Base-by-base conservation (phyloP, 2,888 invertebrate species). In the Cremastinae sp. region DNA sequence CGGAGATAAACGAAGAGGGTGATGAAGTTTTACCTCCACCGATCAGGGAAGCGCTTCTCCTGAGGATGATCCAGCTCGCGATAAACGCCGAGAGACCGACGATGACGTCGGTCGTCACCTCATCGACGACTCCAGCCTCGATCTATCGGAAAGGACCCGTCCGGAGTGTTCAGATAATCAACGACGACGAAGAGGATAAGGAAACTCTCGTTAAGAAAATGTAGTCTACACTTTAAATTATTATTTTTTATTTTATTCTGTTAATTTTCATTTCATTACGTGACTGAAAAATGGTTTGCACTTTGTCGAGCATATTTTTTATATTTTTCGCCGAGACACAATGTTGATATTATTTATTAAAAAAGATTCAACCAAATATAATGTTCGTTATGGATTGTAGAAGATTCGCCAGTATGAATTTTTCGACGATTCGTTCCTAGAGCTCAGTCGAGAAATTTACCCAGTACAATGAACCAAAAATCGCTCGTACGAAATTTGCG, bases 11-110 rank as follows among this genome's bases (percentile, higher is more conserved):
- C 0, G 88, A 92, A 43, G 92, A 92, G 0, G 87, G 87, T 1
- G 92, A 93, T 5, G 93, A 94, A 79, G 93, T 92, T 81, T 87
- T 95, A 14, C 95, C 95, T 10, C 91, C 94, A 0, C 93, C 94
- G 71, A 93, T 95, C 14, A 90, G 95, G 72, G 95, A 95, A 86
- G 94, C 94, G 84, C 89, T 95, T 41, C 88, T 95, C 7, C 86
- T 94, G 82, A 92, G 94, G 83, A 95, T 95, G 95, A 89, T 95
- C 35, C 93, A 95, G 85, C 86, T 95, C 72, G 94, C 94, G 0
- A 94, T 95, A 79, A 94, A 93, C 85, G 93, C 93, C 5, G 93
- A 93, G 55, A 85, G 90, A 37, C 82, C 83, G 0, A 73, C 86
- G 2, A 75, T 83, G 39, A 90, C 91, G 0, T n/a, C n/a, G n/a